Evolutionary conservation across 2,797 vertebrate genomes (phyloP).

Genomic region (Arctocebus calabarensis): DNA sequence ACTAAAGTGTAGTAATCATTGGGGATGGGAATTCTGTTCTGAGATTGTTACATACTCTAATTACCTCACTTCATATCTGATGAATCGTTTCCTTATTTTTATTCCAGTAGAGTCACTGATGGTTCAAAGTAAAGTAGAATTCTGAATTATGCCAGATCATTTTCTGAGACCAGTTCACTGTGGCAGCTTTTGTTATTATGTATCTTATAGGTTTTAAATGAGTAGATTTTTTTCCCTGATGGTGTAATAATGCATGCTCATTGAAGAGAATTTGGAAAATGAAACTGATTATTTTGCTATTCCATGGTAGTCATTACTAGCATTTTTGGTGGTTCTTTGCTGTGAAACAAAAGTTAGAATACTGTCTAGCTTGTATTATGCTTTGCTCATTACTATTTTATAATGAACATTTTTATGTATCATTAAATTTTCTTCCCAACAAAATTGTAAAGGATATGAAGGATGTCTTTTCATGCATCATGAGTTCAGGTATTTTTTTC

Average conservation of each 20-base stretch:
- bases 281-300: constrained; percentile 30
- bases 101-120: constrained; percentile 43
- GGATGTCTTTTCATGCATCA: background rate
- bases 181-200: constrained; percentile 17
- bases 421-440: constrained; percentile 5
- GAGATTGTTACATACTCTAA: constrained; percentile 32
- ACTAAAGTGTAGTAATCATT: constrained; percentile 30
- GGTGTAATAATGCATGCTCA: constrained; percentile 23
- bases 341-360: background rate
- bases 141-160: constrained; percentile 49
- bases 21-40: constrained; percentile 58
- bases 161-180: constrained; percentile 41
- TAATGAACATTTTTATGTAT: constrained; percentile 1
- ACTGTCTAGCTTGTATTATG: background rate
- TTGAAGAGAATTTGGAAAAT: constrained; percentile 55
- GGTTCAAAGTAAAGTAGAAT: constrained; percentile 37
- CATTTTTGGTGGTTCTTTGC: constrained; percentile 45
- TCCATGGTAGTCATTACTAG: background rate
- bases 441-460: constrained; percentile 24
- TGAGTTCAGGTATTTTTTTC: constrained; percentile 31
- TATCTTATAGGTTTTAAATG: constrained; percentile 47
- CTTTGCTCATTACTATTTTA: constrained; percentile 32
- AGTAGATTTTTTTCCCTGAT: background rate
- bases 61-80: constrained; percentile 52
- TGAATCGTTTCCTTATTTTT: constrained; percentile 63